Evolutionary conservation across 2,888 invertebrate species (phyloP).

Genomic region (Bombylius major): DNA sequence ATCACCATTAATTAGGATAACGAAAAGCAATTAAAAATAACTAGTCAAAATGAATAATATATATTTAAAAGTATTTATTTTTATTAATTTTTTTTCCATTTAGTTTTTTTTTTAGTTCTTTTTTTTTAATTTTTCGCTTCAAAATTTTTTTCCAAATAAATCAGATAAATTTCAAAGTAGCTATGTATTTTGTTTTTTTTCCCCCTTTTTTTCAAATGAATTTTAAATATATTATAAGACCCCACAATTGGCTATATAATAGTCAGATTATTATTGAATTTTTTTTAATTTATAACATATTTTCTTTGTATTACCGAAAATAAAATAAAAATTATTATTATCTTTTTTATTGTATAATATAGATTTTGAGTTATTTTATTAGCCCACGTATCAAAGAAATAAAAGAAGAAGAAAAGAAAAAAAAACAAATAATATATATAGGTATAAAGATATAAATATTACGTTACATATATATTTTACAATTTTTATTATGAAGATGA

Average conservation of each 20-base stretch:
- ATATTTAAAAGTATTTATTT: background rate
- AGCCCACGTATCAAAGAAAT: too few species aligned
- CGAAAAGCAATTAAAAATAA: background rate
- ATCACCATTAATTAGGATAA: background rate
- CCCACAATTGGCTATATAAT: slow-evolving; percentile 8
- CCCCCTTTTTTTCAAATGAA: background rate
- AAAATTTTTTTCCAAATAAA: too few species aligned
- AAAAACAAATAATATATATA: too few species aligned
- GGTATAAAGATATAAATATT: background rate
- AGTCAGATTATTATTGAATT: slow-evolving; percentile 5
- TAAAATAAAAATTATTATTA: too few species aligned
- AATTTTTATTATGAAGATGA: background rate
- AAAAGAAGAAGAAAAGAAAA: too few species aligned
- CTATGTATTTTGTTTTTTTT: background rate
- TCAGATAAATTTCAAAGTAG: too few species aligned
- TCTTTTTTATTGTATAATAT: too few species aligned
- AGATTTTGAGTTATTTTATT: too few species aligned
- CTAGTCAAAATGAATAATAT: background rate
- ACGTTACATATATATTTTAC: background rate
- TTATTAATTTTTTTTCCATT: background rate
- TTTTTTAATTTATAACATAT: slow-evolving; percentile 3
- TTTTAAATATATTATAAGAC: slow-evolving; percentile 6
- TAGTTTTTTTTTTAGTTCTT: too few species aligned
- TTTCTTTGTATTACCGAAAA: background rate
- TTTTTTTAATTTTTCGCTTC: too few species aligned